Evolutionary conservation across 2,888 invertebrate species (phyloP), one percentile per base, ranked within the genome.

Genomic region (Cerastis leucographa): DNA sequence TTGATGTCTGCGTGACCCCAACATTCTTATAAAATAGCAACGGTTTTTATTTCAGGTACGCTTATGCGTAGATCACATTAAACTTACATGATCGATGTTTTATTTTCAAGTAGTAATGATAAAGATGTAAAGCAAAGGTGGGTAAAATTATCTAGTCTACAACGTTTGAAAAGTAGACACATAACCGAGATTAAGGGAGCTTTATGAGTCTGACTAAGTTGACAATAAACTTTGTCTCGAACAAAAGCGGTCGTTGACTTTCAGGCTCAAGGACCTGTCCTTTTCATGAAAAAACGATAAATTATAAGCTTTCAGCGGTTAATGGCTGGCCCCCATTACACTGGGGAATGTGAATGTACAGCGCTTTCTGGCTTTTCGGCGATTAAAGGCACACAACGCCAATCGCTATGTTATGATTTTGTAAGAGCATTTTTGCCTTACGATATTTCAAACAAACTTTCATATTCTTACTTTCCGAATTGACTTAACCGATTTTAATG

Each of bases 241-340:
- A 17, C 40, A 9, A 25, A 7, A n/a, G 22, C 35, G 71, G 46
- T 70, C 22, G 25, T 29, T 25, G 17, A 70, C 25, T 46, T 29
- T 22, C 1, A n/a, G 19, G 14, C 7, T 62, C 61, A 74, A 61
- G 40, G 71, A 42, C 42, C 11, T 42, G 22, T 42, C 14, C 4
- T 44, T 72, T 40, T 72, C 66, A 42, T 19, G n/a, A 67, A 51
- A 51, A 72, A 7, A 17, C 40, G 17, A 72, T 29, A 54, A 68
- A 68, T 42, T 72, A 11, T 11, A 8, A 54, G 51, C 40, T 67
- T 51, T 42, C 14, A 40, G 22, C 40, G 5, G 72, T 25, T 40
- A 42, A 11, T 25, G 66, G 17, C 40, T 14, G 2, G 49, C 40
- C 49, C 12, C n/a, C 5, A 40, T 62, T n/a, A 44, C 7, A 19